These are phyloP conservation scores for Apogon talboti DNA, from an alignment of 2,797 vertebrate species.

Conservation along the genomic window DNA sequence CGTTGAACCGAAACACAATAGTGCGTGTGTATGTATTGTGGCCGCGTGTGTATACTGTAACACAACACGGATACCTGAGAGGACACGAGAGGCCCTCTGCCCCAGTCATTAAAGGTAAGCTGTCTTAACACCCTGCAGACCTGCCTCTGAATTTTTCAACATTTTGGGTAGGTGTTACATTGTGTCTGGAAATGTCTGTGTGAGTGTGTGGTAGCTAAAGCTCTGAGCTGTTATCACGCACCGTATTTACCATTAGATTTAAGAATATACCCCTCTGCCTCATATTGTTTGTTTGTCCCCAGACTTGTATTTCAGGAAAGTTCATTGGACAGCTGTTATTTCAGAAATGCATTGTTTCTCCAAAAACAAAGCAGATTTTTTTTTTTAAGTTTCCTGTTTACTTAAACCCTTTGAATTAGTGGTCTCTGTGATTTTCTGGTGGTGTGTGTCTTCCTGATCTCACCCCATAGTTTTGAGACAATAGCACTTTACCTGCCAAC, in stretches of 20 bases:
- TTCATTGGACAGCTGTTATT: not conserved
- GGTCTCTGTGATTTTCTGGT: constrained; percentile 7
- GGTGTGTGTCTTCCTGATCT: constrained; percentile 34
- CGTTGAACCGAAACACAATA: constrained; percentile 60
- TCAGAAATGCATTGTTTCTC: not conserved
- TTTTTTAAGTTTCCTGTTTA: constrained; percentile 12
- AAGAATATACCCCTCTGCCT: not conserved
- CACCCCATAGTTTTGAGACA: constrained; percentile 22
- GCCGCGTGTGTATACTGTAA: constrained; percentile 51
- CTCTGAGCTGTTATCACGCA: constrained; percentile 17
- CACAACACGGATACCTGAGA: constrained; percentile 66
- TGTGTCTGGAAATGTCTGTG: not conserved
- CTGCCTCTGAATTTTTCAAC: constrained; percentile 32
- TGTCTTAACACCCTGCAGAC: constrained; percentile 32
- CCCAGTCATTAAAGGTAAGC: constrained; percentile 6
- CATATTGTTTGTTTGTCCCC: not conserved
- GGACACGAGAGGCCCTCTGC: constrained; percentile 30
- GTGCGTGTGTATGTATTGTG: constrained; percentile 35
- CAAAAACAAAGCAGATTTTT: not conserved
- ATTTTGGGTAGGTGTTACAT: constrained; percentile 6
- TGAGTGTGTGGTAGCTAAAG: constrained; percentile 4
- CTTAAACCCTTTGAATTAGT: constrained; percentile 1
- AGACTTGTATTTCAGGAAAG: not conserved
- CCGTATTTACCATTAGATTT: constrained; percentile 27
- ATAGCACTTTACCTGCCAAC: constrained; percentile 30